Base-by-base conservation (phyloP, 2,113 vertebrate genomes). In the Loxodonta africana region DNA sequence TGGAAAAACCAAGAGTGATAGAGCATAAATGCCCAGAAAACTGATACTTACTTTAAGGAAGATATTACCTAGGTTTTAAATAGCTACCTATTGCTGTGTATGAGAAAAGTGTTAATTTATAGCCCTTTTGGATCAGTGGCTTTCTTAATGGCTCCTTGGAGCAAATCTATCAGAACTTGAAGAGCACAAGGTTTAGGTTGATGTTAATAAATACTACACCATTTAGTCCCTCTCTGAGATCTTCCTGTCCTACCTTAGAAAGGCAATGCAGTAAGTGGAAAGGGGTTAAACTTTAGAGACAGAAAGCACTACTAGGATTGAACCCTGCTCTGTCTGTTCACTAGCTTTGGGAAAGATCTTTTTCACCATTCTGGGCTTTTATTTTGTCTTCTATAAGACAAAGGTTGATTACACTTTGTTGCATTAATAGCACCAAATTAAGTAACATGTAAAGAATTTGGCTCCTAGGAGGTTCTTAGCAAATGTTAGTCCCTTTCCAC, bases 131-230 rank as follows among this genome's bases (percentile, higher is more conserved):
- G 23, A 96, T 96, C 83, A 96, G 77, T 92, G 77, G 82, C 62
- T 86, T 95, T 92, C 87, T 92, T 93, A 97, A 96, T 95, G 93
- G 51, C 77, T 97, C 90, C 87, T n/a, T 90, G 92, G 81, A 95
- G 92, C 69, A 90, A 95, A 96, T 96, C 76, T 95, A n/a, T 87
- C 87, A 89, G 80, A 92, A 60, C 51, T 67, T 67, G 69, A 97
- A 91, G 81, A 97, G 74, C 65, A 85, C 78, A 69, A 83, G 46
- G 37, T 81, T 90, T 93, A 96, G 46, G 33, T 30, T 83, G 91
- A 83, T 82, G 41, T 63, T 96, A 95, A 90, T 95, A 95, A 93
- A 95, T 93, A 51, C 81, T 95, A 76, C 5, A 21, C 51, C 8
- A 37, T 41, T 46, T 17, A 53, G 14, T 53, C 28, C 44, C 57